Evolutionary conservation across 2,113 vertebrate species (phyloP).

Genomic region (Alouatta palliata): DNA sequence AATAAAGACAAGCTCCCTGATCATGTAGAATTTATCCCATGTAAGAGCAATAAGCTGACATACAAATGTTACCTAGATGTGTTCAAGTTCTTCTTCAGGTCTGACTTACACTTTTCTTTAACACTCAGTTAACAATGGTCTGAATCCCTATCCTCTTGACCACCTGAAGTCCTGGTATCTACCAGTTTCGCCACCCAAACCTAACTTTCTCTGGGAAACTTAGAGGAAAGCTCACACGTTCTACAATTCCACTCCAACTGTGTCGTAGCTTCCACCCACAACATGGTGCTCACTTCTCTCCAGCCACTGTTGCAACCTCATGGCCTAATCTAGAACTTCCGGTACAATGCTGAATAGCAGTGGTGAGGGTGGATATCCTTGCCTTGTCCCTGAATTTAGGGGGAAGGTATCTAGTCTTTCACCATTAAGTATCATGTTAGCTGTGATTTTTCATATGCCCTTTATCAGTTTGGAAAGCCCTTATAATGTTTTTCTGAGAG

Average conservation of each 20-base stretch:
- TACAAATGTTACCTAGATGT: not conserved
- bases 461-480: not conserved
- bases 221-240: not conserved
- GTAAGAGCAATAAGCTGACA: not conserved
- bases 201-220: not conserved
- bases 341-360: not conserved
- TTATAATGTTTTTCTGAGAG: not conserved
- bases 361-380: not conserved
- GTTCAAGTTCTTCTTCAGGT: not conserved
- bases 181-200: not conserved
- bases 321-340: not conserved
- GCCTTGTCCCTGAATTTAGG: not conserved
- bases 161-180: not conserved
- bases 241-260: not conserved
- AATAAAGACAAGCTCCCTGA: not conserved
- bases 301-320: not conserved
- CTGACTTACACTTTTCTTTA: not conserved
- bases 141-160: not conserved
- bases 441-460: not conserved
- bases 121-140: not conserved
- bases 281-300: not conserved
- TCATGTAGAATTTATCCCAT: not conserved
- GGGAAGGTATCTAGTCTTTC: not conserved
- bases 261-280: not conserved
- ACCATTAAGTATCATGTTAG: not conserved